A percentile compares a stretch with the other conserved stretches of the same genome.
These are phyloP conservation scores for Pararge aegeria DNA, from an alignment of 1,140 invertebrate species.

Conservation along the genomic window DNA sequence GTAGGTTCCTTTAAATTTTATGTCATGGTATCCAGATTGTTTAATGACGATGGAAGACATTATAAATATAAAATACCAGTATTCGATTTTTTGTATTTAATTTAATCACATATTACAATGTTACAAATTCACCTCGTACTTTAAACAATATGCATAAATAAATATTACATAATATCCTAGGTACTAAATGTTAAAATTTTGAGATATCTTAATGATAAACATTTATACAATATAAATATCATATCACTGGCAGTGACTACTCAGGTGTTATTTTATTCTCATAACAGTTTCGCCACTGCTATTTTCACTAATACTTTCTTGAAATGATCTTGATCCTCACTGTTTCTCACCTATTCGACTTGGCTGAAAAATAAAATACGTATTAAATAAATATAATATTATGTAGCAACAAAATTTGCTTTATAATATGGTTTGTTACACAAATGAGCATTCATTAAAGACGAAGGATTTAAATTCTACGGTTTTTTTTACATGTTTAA, in stretches of 20 bases:
- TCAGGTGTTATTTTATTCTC: conserved; percentile 18
- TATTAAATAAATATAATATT: background rate
- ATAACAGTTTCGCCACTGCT: conserved; percentile 42
- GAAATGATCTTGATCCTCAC: conserved; percentile 35
- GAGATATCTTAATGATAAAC: conserved; percentile 18
- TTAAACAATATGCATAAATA: conserved; percentile 23
- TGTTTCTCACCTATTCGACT: conserved; percentile 48
- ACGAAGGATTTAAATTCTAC: too few species aligned
- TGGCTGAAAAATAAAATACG: conserved; percentile 52
- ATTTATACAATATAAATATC: conserved; percentile 21
- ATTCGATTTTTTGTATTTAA: background rate
- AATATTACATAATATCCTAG: conserved; percentile 24
- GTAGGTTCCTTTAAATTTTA: too few species aligned
- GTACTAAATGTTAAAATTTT: conserved; percentile 28
- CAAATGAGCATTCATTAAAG: too few species aligned
- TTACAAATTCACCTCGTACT: conserved; percentile 14
- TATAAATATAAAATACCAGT: background rate
- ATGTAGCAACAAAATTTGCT: background rate
- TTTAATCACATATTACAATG: conserved; percentile 3
- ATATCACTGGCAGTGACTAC: conserved; percentile 22
- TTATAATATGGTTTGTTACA: too few species aligned
- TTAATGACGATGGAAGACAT: background rate
- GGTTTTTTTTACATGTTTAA: too few species aligned
- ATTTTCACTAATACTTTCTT: conserved; percentile 57
- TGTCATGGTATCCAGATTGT: too few species aligned